phyloP scores from a whole-genome alignment of 2,797 vertebrate genomes.

The Petrocephalus sullivani region DNA sequence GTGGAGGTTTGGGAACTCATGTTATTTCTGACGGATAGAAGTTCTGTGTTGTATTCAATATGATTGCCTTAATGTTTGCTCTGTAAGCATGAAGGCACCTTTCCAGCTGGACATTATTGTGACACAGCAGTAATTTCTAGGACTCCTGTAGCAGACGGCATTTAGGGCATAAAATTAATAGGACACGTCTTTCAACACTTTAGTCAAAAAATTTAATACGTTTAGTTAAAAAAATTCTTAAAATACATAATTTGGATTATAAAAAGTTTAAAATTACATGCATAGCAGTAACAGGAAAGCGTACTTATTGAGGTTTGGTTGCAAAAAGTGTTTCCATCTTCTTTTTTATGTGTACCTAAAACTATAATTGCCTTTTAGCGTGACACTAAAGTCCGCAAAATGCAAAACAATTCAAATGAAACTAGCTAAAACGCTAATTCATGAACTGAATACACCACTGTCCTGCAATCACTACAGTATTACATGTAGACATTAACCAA shows the following conservation, averaged over 20 bases:
- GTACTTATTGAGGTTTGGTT: not conserved
- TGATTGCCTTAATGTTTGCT: not conserved
- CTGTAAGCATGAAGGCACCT: not conserved
- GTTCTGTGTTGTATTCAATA: not conserved
- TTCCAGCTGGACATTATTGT: not conserved
- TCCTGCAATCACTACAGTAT: not conserved
- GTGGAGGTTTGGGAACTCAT: not conserved
- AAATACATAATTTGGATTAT: not conserved
- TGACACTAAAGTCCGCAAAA: not conserved
- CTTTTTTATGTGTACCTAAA: not conserved
- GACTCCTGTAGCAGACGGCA: not conserved
- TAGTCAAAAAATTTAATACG: not conserved
- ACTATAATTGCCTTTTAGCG: not conserved
- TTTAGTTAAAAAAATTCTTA: not conserved
- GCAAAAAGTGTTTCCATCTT: not conserved
- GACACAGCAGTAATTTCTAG: not conserved
- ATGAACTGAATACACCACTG: not conserved
- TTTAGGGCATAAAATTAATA: not conserved
- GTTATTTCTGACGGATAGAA: not conserved
- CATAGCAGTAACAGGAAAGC: not conserved
- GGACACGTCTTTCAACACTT: not conserved
- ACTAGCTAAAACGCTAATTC: not conserved
- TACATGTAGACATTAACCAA: not conserved
- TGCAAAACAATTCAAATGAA: not conserved
- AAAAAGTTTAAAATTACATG: not conserved